Conservation (phyloP, 35 echinoderm and acorn worm genomes). For the Anneissia japonica region DNA sequence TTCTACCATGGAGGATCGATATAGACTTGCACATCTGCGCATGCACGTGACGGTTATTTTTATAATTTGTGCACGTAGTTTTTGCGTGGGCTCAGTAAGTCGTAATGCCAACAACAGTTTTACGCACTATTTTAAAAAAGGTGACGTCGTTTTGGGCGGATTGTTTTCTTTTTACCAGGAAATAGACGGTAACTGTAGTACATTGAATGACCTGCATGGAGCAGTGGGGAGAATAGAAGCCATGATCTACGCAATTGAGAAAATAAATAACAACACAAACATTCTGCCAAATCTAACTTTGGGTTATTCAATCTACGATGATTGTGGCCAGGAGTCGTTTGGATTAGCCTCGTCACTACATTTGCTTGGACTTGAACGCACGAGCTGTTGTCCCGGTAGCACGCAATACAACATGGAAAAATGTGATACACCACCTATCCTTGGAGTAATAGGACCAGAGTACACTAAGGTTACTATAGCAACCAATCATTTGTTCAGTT, state of each 20-base stretch:
- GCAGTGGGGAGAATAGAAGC: not conserved
- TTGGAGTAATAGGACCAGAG: constrained; percentile 10
- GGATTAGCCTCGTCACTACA: not conserved
- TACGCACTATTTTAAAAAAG: not conserved
- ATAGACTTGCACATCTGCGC: not conserved
- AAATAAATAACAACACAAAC: not conserved
- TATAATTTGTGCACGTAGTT: not conserved
- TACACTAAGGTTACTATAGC: not conserved
- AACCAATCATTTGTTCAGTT: not conserved
- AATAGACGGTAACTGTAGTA: not conserved
- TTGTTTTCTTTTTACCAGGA: not conserved
- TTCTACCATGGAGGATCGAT: no score
- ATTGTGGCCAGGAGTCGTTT: constrained; percentile 5
- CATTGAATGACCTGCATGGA: not conserved
- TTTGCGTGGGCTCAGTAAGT: not conserved
- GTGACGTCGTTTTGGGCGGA: not conserved
- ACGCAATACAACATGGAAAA: not conserved
- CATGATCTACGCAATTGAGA: not conserved
- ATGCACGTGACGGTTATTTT: not conserved
- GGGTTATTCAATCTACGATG: constrained; percentile 6
- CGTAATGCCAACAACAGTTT: not conserved
- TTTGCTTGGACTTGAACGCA: not conserved
- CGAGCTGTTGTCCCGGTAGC: not conserved
- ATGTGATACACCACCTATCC: not conserved
- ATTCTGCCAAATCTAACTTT: constrained; percentile 5